These are phyloP conservation scores for Hololepta plana DNA, from an alignment of 2,888 invertebrate genomes.

Conservation along the genomic window DNA sequence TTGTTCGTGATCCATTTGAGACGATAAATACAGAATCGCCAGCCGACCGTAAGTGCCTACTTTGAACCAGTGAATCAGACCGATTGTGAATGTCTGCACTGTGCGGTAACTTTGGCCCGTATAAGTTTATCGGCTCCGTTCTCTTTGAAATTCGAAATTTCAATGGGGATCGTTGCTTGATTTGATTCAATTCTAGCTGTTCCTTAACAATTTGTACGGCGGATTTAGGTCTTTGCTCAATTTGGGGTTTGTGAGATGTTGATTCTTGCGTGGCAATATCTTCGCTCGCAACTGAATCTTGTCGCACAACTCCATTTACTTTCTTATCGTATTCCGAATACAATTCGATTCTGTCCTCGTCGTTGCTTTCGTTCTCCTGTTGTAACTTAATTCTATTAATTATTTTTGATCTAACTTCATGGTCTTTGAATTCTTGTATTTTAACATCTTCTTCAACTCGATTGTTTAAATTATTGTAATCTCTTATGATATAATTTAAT, in stretches of 20 bases:
- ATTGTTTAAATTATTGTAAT: constrained; percentile 42
- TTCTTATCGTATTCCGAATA: constrained; percentile 22
- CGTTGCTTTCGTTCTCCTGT: too few species aligned
- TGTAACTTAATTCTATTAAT: constrained; percentile 4
- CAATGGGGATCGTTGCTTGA: constrained; percentile 11
- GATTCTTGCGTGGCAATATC: background rate
- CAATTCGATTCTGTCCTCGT: constrained; percentile 21
- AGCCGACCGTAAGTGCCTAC: constrained; percentile 19
- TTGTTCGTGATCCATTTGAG: constrained; percentile 5
- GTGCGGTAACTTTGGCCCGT: constrained; percentile 12
- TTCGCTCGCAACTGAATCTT: background rate
- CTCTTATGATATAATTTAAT: constrained; percentile 43
- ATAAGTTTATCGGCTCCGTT: constrained; percentile 20
- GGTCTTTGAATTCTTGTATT: constrained; percentile 28
- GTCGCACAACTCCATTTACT: constrained; percentile 13
- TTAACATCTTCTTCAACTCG: constrained; percentile 43
- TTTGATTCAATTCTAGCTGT: constrained; percentile 17
- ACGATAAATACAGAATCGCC: constrained; percentile 16
- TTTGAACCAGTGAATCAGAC: too few species aligned
- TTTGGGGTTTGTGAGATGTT: background rate
- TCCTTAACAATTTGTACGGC: constrained; percentile 23
- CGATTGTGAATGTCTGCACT: too few species aligned
- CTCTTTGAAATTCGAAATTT: constrained; percentile 18
- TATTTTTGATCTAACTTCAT: constrained; percentile 7
- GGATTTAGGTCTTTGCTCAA: constrained; percentile 19